Base-by-base conservation (phyloP, 2,113 vertebrate genomes). In the Tricholaema leucomelas region DNA sequence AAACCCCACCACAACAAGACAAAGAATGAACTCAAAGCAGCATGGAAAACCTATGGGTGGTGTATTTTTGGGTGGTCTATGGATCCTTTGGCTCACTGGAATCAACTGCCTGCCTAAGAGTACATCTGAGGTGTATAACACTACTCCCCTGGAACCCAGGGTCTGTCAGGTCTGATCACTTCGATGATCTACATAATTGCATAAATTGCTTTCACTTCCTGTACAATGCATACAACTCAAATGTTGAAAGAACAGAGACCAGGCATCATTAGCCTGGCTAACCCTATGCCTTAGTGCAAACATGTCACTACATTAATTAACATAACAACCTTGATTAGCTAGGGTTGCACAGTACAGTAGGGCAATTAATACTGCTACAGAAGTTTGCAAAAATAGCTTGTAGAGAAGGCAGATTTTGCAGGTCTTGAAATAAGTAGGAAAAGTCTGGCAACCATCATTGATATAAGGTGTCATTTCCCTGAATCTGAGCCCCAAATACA, bases 201-300 rank as follows among this genome's bases (percentile, higher is more conserved):
- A 83, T 66, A 96, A 94, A 96, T 94, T 96, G 92, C 92, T 90
- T 95, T 97, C 87, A 52, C 27, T 59, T 92, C 24, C 24, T 77
- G 25, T 85, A 76, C 28, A 7, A 10, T 79, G 6, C 9, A 38
- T 55, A 30, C 23, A 82, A n/a, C 38, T 60, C 64, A 90, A 90
- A 54, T 27, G 71, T 24, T 82, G 87, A 86, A 61, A 74, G 61
- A 77, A 10, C 36, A 90, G 76, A 76, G 33, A 84, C 8, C 8
- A 36, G 50, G 61, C 80, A 90, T 88, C 48, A 85, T 92, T 93
- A 92, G 54, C 70, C 64, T 8, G 6, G 36, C 76, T 27, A 50
- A 50, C 36, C 19, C 10, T 44, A 25, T 76, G 85, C 35, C 35
- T 80, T 28, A 81, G 9, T 23, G 4, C 28, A 80, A 91, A 64